Base-by-base conservation (phyloP, 1,140 invertebrate genomes). In the Patella vulgata region DNA sequence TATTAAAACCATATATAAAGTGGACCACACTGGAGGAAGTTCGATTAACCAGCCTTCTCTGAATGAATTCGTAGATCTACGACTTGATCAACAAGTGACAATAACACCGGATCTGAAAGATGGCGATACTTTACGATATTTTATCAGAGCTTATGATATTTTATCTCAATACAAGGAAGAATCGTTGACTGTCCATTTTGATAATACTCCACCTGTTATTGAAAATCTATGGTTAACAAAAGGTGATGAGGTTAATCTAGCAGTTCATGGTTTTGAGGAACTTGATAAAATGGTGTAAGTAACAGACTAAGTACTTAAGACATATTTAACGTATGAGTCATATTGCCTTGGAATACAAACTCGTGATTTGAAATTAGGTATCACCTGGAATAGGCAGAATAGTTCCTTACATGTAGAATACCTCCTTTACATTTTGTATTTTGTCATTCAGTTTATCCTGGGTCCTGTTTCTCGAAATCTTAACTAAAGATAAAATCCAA, bases 281-380 rank as follows among this genome's bases (percentile, higher is more conserved):
- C 59, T 73, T 21, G 63, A 42, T 21, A 51, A 67, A 63, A 70
- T 73, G 64, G 66, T 57, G 71, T 70, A 56, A 60, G 62, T 52
- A n/a, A n/a, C n/a, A n/a, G n/a, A n/a, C n/a, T n/a, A n/a, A n/a
- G n/a, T n/a, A n/a, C n/a, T n/a, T n/a, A n/a, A n/a, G n/a, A n/a
- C n/a, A n/a, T n/a, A n/a, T n/a, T n/a, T n/a, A n/a, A n/a, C n/a
- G n/a, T n/a, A n/a, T n/a, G n/a, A n/a, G n/a, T 19, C 1, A 21
- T 14, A 23, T 31, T 31, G 8, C 19, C 12, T 30, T 51, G 11
- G 14, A n/a, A 8, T 12, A 25, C 25, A 11, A 48, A 48, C 1
- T 48, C 11, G 39, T n/a, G n/a, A 11, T n/a, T n/a, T n/a, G 11
- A 40, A 23, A 12, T 47, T 11, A 8, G 21, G 21, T 8, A 47